Percentiles rank a stretch among this genome's conserved stretches.
phyloP scores from a whole-genome alignment of 1,140 invertebrate species.

The Drosophila navojoa region DNA sequence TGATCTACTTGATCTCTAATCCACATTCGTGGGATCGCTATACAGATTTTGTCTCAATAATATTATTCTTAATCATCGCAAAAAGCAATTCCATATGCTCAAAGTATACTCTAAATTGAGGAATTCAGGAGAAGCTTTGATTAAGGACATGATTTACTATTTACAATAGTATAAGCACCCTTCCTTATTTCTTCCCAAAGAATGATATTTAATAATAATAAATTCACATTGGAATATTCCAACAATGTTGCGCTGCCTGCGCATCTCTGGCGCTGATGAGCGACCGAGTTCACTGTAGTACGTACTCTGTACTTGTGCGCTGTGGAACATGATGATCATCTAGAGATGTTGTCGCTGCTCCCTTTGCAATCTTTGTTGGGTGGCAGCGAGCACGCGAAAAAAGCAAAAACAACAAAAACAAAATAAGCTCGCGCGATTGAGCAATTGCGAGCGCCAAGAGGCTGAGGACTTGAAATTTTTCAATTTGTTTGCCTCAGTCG shows the following conservation, averaged over 20 bases:
- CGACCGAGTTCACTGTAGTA: slow-evolving; percentile 22
- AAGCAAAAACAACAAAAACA: background rate
- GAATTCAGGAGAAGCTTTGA: too few species aligned
- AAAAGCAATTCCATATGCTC: too few species aligned
- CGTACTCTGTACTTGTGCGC: slow-evolving; percentile 29
- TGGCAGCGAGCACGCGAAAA: slow-evolving; percentile 57
- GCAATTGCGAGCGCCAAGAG: slow-evolving; percentile 77
- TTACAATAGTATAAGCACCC: too few species aligned
- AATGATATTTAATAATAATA: too few species aligned
- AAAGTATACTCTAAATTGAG: too few species aligned
- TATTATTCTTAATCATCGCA: too few species aligned
- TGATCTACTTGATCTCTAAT: too few species aligned
- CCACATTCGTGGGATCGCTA: too few species aligned
- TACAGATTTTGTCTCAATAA: too few species aligned
- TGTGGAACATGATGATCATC: slow-evolving; percentile 29
- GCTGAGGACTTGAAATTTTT: slow-evolving; percentile 78
- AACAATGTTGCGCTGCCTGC: slow-evolving; percentile 10
- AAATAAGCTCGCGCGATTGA: slow-evolving; percentile 56
- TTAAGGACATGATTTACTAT: too few species aligned
- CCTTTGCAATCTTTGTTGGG: slow-evolving; percentile 14
- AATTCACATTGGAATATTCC: slow-evolving; percentile 13
- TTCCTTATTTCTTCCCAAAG: too few species aligned
- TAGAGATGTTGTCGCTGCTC: slow-evolving; percentile 23
- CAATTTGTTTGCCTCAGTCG: slow-evolving; percentile 64
- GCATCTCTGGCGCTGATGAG: slow-evolving; percentile 36